phyloP scores from a whole-genome alignment of 2,113 vertebrate genomes.

The Beaufortia kweichowensis region DNA sequence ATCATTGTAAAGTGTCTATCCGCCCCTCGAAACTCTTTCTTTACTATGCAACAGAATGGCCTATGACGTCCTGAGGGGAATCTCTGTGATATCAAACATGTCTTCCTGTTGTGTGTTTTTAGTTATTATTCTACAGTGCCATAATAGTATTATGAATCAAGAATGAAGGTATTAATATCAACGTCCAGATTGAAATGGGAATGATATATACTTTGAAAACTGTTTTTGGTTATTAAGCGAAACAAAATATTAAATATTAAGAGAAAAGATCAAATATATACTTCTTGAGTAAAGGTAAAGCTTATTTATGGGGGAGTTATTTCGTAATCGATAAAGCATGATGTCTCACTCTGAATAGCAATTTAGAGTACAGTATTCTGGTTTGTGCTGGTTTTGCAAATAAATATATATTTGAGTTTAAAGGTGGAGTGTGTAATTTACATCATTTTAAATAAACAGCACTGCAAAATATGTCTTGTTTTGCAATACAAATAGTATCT shows the following conservation, averaged over 20 bases:
- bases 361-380: slow-evolving; percentile 77
- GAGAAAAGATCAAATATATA: slow-evolving; percentile 4
- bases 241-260: background rate
- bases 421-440: slow-evolving; percentile 15
- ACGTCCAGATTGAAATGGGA: slow-evolving; percentile 32
- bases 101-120: slow-evolving; percentile 76
- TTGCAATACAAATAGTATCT: too few species aligned
- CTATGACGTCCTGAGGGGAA: slow-evolving; percentile 68
- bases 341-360: slow-evolving; percentile 83
- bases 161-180: slow-evolving; percentile 61
- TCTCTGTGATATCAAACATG: slow-evolving; percentile 75
- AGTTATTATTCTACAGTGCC: slow-evolving; percentile 75
- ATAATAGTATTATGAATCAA: slow-evolving; percentile 61
- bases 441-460: background rate
- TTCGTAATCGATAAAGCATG: slow-evolving; percentile 72
- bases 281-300: slow-evolving; percentile 12
- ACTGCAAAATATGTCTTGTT: background rate
- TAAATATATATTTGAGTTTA: slow-evolving; percentile 66
- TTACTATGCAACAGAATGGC: slow-evolving; percentile 91
- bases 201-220: slow-evolving; percentile 22
- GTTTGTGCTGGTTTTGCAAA: slow-evolving; percentile 76
- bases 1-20: slow-evolving; percentile 62
- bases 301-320: slow-evolving; percentile 36
- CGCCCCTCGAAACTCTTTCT: slow-evolving; percentile 75
- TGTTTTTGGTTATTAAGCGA: slow-evolving; percentile 1